Base-by-base conservation (phyloP, 2,888 invertebrate genomes). In the Omphaloscelis lunosa region DNA sequence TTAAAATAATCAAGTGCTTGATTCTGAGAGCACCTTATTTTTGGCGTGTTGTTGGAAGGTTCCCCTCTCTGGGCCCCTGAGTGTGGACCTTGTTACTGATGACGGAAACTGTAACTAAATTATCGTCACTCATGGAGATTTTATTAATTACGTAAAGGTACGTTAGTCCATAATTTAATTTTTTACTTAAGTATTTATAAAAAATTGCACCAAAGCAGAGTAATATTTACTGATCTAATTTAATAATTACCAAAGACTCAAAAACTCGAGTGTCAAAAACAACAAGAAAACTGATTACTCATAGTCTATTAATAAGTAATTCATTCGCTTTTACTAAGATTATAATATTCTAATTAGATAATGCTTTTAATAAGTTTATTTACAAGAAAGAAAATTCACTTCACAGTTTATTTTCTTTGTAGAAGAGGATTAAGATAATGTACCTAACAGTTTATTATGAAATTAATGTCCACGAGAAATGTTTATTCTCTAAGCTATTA, bases 361-460 rank as follows among this genome's bases (percentile, higher is more conserved):
- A 69, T 69, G 58, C 48, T 77, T 63, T 58, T 83, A 83, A 65
- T 65, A 83, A 83, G 34, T 63, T 82, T 39, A 58, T 63, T 77
- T 29, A 68, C 78, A 58, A 41, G 83, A 68, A 45, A 68, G 58
- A 58, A 63, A 76, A 79, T 68, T 58, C 48, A 27, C 27, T 51
- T 8, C 0, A 58, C n/a, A 51, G 58, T 58, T 63, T 15, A 58
- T 63, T 81, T 82, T 59, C 15, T 66, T 74, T 48, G 27, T 73
- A 15, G 34, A 80, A 15, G 53, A 61, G 23, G 12, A 45, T 9
- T 73, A 20, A 34, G n/a, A 71, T 68, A 73, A 77, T 53, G 27
- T 27, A 27, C 23, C 11, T 8, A 48, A 27, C 23, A 73, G 27
- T 34, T 62, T 27, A 23, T 53, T 72, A 53, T n/a, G 27, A 41